Percentiles rank a stretch among this genome's conserved stretches.
These are phyloP conservation scores for Amphipyra tragopoginis DNA, from an alignment of 2,888 invertebrate genomes.

Conservation along the genomic window DNA sequence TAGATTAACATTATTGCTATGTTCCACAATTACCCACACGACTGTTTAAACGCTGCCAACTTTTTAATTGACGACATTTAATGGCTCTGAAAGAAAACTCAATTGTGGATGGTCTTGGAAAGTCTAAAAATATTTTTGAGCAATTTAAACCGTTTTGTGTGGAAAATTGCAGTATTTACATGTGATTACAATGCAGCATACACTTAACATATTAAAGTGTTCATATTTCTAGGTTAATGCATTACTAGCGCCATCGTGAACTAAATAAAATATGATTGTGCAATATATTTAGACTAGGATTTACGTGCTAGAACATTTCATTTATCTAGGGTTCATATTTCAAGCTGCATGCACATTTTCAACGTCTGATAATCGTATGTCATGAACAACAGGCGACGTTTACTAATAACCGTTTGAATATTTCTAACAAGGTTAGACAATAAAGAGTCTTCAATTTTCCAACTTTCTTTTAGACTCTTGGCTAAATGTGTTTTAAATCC, in stretches of 20 bases:
- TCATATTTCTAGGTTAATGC: constrained; percentile 33
- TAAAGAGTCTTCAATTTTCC: constrained; percentile 1
- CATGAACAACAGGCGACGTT: neutral
- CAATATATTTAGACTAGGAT: constrained; percentile 17
- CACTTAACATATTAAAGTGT: constrained; percentile 36
- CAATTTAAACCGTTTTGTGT: constrained; percentile 26
- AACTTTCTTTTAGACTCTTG: neutral
- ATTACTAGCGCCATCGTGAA: constrained; percentile 25
- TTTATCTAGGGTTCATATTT: constrained; percentile 30
- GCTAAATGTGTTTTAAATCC: neutral
- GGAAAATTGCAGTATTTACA: constrained; percentile 33
- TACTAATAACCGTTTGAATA: constrained; percentile 10
- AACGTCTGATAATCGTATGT: constrained; percentile 27
- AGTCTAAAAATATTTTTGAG: constrained; percentile 19
- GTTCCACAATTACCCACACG: constrained; percentile 55
- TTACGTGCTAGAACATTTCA: constrained; percentile 12
- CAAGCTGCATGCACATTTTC: constrained; percentile 15
- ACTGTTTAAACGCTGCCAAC: constrained; percentile 52
- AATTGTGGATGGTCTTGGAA: constrained; percentile 28
- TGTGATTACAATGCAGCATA: constrained; percentile 46
- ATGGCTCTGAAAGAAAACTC: constrained; percentile 40
- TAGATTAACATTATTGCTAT: constrained; percentile 52
- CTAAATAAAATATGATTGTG: constrained; percentile 23
- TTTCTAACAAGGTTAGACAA: neutral
- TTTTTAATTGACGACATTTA: constrained; percentile 55